phyloP scores from a whole-genome alignment of 1,140 invertebrate genomes.

The Conopomorpha cramerella region DNA sequence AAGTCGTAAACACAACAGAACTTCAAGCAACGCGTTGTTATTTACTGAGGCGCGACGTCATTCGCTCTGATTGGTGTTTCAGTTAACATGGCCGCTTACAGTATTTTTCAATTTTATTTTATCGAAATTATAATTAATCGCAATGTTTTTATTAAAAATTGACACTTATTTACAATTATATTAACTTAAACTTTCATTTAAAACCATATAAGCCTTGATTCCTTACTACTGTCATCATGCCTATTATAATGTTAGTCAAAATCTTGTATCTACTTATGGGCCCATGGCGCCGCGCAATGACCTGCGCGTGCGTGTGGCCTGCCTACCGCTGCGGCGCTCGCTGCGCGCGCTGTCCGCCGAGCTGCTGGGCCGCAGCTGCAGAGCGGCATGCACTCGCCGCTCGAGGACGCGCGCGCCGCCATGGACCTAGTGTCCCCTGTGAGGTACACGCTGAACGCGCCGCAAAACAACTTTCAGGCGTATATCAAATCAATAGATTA shows the following conservation, averaged over 20 bases:
- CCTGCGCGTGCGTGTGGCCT: constrained; percentile 77
- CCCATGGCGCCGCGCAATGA: constrained; percentile 95
- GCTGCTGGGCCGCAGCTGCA: constrained; percentile 78
- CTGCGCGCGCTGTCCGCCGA: constrained; percentile 75
- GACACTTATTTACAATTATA: neutral
- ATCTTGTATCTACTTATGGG: no score
- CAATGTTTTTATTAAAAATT: neutral
- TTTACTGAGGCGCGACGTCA: neutral
- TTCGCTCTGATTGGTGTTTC: neutral
- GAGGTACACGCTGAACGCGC: constrained; percentile 65
- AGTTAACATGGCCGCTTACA: neutral
- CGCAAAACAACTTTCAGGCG: no score
- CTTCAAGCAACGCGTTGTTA: neutral
- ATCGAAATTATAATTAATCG: neutral
- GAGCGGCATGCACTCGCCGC: constrained; percentile 80
- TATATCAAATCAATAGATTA: no score
- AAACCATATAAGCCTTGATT: neutral
- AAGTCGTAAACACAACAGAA: neutral
- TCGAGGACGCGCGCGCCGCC: constrained; percentile 85
- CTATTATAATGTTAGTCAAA: neutral
- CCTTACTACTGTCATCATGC: neutral
- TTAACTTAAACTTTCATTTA: neutral
- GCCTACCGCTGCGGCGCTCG: constrained; percentile 77
- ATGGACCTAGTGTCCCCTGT: constrained; percentile 83
- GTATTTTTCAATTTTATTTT: neutral